These are phyloP conservation scores for Danaus plexippus DNA, from an alignment of 1,140 invertebrate species.

Conservation along the genomic window DNA sequence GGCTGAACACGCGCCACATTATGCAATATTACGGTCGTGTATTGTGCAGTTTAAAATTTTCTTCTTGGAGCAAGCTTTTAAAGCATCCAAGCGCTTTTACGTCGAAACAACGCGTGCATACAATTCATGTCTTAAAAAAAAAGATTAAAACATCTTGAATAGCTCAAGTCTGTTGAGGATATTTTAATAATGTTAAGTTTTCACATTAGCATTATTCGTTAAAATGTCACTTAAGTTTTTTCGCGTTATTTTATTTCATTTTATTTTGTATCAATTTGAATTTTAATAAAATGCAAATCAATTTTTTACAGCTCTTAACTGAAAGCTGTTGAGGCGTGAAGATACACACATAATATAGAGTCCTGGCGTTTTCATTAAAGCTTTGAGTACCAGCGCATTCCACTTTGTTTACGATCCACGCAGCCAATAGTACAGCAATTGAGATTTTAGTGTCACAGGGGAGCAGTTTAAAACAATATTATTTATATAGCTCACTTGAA, in stretches of 20 bases:
- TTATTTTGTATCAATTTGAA: too few species aligned
- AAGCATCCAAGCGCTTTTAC: slow-evolving; percentile 37
- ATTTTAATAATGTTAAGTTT: too few species aligned
- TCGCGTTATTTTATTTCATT: too few species aligned
- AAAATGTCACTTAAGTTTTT: too few species aligned
- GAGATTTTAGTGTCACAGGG: too few species aligned
- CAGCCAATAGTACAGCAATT: slow-evolving; percentile 7
- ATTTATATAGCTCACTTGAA: too few species aligned
- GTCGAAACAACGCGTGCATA: slow-evolving; percentile 22
- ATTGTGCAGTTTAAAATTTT: slow-evolving; percentile 61
- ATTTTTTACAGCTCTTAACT: too few species aligned
- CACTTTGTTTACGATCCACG: slow-evolving; percentile 16
- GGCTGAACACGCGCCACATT: slow-evolving; percentile 66
- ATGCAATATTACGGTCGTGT: slow-evolving; percentile 63
- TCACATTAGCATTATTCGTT: too few species aligned
- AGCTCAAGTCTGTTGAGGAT: background rate
- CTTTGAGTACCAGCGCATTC: slow-evolving; percentile 10
- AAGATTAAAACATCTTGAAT: slow-evolving; percentile 12
- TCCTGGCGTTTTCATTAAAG: slow-evolving; percentile 10
- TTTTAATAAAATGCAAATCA: too few species aligned
- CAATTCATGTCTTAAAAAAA: slow-evolving; percentile 18
- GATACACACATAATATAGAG: slow-evolving; percentile 3
- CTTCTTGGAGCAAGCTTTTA: slow-evolving; percentile 53
- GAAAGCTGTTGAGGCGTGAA: too few species aligned
- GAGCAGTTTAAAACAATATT: too few species aligned